Conservation (phyloP, 2,113 vertebrate species). For the Mobula hypostoma region DNA sequence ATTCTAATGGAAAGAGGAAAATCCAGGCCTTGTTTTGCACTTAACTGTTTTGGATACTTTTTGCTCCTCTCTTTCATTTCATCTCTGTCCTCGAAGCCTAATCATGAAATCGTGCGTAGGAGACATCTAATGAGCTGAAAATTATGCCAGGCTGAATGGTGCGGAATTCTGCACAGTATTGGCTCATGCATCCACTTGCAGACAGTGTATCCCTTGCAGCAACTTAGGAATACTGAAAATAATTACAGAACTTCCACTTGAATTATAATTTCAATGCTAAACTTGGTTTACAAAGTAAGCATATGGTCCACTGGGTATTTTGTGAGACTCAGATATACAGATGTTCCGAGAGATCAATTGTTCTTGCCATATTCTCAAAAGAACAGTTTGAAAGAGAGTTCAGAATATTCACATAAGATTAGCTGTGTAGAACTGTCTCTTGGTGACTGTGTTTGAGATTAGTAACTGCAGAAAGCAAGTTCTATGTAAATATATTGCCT, state of each 20-base stretch:
- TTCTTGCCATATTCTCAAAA: neutral
- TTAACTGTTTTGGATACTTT: neutral
- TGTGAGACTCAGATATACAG: neutral
- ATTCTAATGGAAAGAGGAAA: neutral
- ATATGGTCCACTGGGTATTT: neutral
- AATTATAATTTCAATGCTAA: neutral
- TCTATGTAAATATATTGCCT: neutral
- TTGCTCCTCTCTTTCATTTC: neutral
- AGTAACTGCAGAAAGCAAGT: neutral
- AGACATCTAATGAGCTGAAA: neutral
- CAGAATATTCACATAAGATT: neutral
- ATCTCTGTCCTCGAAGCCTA: neutral
- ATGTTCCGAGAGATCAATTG: neutral
- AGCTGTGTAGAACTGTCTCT: neutral
- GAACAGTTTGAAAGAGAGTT: neutral
- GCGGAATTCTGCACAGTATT: neutral
- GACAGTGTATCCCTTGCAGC: neutral
- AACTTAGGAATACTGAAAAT: neutral
- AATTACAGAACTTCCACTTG: neutral
- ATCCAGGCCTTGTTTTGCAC: neutral
- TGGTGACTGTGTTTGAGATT: neutral
- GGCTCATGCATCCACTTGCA: neutral
- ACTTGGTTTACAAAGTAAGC: neutral
- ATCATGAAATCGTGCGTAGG: neutral
- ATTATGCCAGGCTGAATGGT: neutral